Evolutionary conservation across 2,888 invertebrate species (phyloP).

Genomic region (Elaeidobius kamerunicus): DNA sequence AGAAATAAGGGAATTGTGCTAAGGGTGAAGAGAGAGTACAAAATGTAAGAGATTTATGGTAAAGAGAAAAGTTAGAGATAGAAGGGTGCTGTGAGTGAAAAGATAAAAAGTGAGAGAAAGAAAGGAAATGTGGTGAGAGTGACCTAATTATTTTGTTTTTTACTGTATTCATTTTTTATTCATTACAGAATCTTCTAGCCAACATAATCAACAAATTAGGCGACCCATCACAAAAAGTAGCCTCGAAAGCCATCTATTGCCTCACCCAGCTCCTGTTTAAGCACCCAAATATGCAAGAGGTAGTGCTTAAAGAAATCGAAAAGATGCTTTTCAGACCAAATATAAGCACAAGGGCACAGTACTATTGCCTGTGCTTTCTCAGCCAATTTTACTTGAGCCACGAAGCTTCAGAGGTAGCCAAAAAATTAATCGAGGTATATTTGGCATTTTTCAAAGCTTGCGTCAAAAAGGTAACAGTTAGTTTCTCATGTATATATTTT

Average conservation of each 20-base stretch:
- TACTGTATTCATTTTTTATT: conserved; percentile 7
- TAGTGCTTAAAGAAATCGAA: conserved; percentile 86
- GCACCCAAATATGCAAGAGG: conserved; percentile 84
- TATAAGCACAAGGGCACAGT: conserved; percentile 81
- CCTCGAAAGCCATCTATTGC: conserved; percentile 83
- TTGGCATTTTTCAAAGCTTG: conserved; percentile 94
- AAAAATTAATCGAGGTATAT: conserved; percentile 84
- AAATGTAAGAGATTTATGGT: no score
- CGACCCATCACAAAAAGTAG: conserved; percentile 85
- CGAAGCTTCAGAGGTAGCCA: conserved; percentile 73
- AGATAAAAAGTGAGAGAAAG: not conserved
- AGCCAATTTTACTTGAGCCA: conserved; percentile 77
- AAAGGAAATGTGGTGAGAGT: not conserved
- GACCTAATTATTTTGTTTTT: no score
- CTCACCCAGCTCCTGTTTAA: conserved; percentile 76
- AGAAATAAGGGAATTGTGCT: no score
- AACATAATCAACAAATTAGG: conserved; percentile 93
- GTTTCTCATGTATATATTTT: not conserved
- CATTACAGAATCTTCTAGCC: conserved; percentile 64
- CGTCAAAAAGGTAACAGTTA: conserved; percentile 65
- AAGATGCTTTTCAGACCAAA: conserved; percentile 83
- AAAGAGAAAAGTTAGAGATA: no score
- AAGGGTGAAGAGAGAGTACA: no score
- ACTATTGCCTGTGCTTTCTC: conserved; percentile 90
- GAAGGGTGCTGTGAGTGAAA: no score